Evolutionary conservation across 2,797 vertebrate genomes (phyloP).

Genomic region (Dendrocincla fuliginosa): DNA sequence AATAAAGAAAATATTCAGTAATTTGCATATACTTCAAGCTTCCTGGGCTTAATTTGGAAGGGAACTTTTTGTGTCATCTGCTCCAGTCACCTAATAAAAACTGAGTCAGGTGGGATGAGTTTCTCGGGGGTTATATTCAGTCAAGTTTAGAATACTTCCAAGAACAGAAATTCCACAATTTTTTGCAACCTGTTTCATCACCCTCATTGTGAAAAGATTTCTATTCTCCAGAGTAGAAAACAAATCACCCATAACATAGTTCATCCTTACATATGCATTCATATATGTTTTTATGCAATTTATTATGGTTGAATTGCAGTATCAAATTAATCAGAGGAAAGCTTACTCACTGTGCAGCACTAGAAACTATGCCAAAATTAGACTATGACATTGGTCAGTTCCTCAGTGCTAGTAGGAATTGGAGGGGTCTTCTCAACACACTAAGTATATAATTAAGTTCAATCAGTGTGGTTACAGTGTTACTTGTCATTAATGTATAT

Average conservation of each 20-base stretch:
- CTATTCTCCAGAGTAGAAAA: neutral
- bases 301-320: neutral
- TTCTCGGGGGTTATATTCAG: neutral
- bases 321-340: neutral
- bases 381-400: neutral
- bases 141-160: neutral
- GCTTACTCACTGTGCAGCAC: neutral
- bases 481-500: neutral
- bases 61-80: neutral
- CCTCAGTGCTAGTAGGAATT: neutral
- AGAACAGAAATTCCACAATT: neutral
- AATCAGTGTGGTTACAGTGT: neutral
- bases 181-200: neutral
- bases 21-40: neutral
- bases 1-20: neutral
- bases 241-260: neutral
- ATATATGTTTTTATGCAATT: neutral
- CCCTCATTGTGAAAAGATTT: neutral
- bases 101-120: neutral
- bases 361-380: neutral
- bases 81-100: neutral
- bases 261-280: neutral
- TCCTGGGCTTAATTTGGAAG: neutral
- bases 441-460: neutral
- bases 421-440: neutral